These are phyloP conservation scores for Hyposoter dolosus DNA, from an alignment of 2,888 invertebrate species.

Conservation along the genomic window DNA sequence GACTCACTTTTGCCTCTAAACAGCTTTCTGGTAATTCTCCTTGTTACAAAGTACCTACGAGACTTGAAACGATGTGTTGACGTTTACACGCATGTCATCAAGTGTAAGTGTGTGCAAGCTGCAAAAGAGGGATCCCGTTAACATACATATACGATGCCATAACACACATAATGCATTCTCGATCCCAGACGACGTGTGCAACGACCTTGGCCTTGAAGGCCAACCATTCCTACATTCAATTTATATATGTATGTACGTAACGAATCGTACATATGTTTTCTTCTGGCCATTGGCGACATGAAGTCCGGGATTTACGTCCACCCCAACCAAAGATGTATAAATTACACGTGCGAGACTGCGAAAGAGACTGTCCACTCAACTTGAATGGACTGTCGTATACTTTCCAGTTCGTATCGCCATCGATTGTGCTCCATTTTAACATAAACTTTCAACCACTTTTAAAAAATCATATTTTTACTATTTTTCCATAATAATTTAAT, in stretches of 20 bases:
- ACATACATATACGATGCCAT: slow-evolving; percentile 42
- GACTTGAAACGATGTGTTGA: not conserved
- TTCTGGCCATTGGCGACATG: slow-evolving; percentile 57
- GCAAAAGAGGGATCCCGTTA: not conserved
- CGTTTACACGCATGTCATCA: not conserved
- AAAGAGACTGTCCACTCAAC: slow-evolving; percentile 34
- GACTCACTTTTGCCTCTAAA: not conserved
- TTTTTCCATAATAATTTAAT: not conserved
- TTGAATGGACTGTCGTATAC: slow-evolving; percentile 54
- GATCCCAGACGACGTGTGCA: slow-evolving; percentile 62
- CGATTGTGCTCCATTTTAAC: not conserved
- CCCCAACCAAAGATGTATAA: slow-evolving; percentile 59
- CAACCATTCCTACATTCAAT: slow-evolving; percentile 14
- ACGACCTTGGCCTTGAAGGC: slow-evolving; percentile 67
- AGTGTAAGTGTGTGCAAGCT: not conserved
- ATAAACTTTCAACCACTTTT: not conserved
- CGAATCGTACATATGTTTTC: slow-evolving; percentile 48
- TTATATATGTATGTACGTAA: slow-evolving; percentile 2
- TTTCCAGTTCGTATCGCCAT: not conserved
- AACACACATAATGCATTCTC: slow-evolving; percentile 34
- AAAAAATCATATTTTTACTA: not conserved
- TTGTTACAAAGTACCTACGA: slow-evolving; percentile 31
- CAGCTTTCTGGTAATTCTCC: slow-evolving; percentile 25
- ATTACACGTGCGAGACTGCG: slow-evolving; percentile 46
- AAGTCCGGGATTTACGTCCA: slow-evolving; percentile 63